A percentile compares a stretch with the other conserved stretches of the same genome.
These are phyloP conservation scores for Cecidostiba fungosa DNA, from an alignment of 2,888 invertebrate species.

Conservation along the genomic window DNA sequence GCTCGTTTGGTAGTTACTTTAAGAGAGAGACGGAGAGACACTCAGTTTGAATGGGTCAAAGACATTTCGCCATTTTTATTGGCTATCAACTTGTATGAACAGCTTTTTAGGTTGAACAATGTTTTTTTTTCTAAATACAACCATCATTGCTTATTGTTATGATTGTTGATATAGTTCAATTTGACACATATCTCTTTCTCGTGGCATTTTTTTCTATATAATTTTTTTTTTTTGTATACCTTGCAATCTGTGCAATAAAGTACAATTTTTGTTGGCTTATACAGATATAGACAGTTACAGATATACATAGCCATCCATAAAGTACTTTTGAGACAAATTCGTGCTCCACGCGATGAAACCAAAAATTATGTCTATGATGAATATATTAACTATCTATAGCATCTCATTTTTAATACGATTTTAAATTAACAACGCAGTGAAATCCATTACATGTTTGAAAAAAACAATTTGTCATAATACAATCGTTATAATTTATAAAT, in stretches of 20 bases:
- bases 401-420: background rate
- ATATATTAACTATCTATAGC: background rate
- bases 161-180: constrained; percentile 22
- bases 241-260: background rate
- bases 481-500: background rate
- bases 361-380: background rate
- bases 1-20: constrained; percentile 22
- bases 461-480: background rate
- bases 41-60: constrained; percentile 45
- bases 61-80: constrained; percentile 20
- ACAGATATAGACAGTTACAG: constrained; percentile 53
- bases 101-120: background rate
- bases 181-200: background rate
- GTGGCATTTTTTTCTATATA: background rate
- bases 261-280: constrained; percentile 42
- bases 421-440: background rate
- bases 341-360: background rate
- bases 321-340: background rate
- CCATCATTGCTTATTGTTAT: background rate
- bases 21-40: constrained; percentile 38
- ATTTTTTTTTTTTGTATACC: background rate
- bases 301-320: constrained; percentile 29
- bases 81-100: constrained; percentile 7
- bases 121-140: background rate
- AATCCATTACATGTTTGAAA: background rate